Evolutionary conservation across 2,888 invertebrate genomes (phyloP).

Genomic region (Xestia xanthographa): DNA sequence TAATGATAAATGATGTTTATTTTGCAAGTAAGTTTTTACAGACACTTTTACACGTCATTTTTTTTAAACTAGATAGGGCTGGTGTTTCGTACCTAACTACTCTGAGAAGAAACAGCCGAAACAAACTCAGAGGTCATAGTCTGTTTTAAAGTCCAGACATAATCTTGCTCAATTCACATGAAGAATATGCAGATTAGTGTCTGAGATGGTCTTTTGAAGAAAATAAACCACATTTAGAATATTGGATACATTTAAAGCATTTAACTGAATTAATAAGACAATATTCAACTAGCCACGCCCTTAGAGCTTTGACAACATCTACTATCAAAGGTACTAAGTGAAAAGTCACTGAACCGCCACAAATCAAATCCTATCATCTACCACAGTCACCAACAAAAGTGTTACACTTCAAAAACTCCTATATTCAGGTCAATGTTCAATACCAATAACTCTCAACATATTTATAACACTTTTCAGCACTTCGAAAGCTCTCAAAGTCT

Average conservation of each 20-base stretch:
- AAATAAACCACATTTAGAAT: background rate
- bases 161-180: no score
- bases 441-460: conserved; percentile 38
- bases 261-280: background rate
- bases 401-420: conserved; percentile 14
- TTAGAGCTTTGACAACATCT: background rate
- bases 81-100: no score
- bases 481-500: conserved; percentile 45
- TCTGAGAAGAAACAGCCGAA: no score
- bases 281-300: background rate
- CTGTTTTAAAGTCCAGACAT: no score
- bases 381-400: conserved; percentile 23
- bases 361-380: conserved; percentile 4
- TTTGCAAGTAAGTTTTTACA: no score
- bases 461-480: conserved; percentile 59
- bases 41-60: no score
- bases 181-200: no score
- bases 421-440: conserved; percentile 38
- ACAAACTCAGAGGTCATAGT: no score
- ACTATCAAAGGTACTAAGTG: background rate
- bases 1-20: no score
- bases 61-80: no score
- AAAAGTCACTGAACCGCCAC: conserved; percentile 10
- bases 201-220: no score
- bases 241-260: background rate